Percentiles rank a stretch among this genome's conserved stretches.
Conservation (phyloP, 2,113 vertebrate genomes). For the Toxotes chatareus region DNA sequence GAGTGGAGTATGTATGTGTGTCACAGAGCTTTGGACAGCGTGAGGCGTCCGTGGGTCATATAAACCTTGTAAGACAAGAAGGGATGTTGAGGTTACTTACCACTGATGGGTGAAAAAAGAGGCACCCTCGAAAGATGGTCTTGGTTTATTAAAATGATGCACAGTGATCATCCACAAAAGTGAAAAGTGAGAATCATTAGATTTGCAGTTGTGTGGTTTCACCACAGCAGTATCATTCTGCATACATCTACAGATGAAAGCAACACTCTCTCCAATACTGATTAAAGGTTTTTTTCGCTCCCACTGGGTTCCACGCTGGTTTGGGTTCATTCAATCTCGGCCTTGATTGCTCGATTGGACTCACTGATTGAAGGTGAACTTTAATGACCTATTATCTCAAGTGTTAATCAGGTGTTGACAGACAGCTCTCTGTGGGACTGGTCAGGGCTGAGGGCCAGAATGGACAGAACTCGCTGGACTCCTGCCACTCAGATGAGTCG, state of each 20-base stretch:
- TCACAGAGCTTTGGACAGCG: conserved; percentile 5
- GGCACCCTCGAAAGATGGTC: conserved; percentile 8
- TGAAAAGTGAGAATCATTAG: conserved; percentile 15
- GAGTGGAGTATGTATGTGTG: conserved; percentile 8
- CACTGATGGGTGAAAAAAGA: conserved; percentile 10
- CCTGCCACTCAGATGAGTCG: conserved; percentile 51
- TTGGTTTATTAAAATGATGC: conserved; percentile 45
- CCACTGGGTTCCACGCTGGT: conserved; percentile 66
- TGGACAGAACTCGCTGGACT: conserved; percentile 48
- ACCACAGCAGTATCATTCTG: conserved; percentile 48
- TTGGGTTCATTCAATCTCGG: conserved; percentile 74
- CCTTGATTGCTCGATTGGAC: conserved; percentile 81
- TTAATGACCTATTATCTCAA: conserved; percentile 85
- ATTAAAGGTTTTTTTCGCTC: conserved; percentile 69
- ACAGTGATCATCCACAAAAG: background rate
- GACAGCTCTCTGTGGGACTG: conserved; percentile 69
- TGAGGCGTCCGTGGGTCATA: conserved; percentile 25
- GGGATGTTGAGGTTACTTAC: conserved; percentile 7
- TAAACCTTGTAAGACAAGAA: conserved; percentile 30
- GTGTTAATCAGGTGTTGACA: conserved; percentile 83
- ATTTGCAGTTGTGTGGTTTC: conserved; percentile 10
- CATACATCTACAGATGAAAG: conserved; percentile 62
- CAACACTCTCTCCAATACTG: conserved; percentile 63
- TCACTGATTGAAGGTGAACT: conserved; percentile 82
- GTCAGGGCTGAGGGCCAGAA: conserved; percentile 54